Evolutionary conservation across 2,888 invertebrate genomes (phyloP).

Genomic region (Meteorus cinctellus): DNA sequence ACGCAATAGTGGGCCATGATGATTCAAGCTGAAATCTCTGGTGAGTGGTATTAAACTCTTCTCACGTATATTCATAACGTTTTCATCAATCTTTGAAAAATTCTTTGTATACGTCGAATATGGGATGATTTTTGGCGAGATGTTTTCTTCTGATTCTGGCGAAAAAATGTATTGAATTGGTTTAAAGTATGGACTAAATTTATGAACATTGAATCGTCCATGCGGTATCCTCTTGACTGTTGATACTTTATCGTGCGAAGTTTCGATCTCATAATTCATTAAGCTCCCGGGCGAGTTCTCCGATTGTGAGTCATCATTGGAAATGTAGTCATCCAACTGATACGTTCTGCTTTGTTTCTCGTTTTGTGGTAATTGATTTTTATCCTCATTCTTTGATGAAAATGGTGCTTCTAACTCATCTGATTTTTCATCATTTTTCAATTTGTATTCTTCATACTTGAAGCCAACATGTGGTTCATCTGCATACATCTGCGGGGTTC

Average conservation of each 20-base stretch:
- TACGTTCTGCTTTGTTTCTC: neutral
- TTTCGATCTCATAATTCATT: constrained; percentile 5
- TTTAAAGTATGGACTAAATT: constrained; percentile 57
- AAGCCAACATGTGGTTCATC: constrained; percentile 48
- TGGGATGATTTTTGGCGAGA: constrained; percentile 43
- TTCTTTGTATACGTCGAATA: constrained; percentile 12
- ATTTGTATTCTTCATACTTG: constrained; percentile 66
- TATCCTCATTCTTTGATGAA: constrained; percentile 9
- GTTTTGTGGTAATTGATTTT: neutral
- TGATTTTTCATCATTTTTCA: constrained; percentile 43
- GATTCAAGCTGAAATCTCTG: neutral
- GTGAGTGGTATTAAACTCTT: neutral
- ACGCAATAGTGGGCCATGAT: neutral
- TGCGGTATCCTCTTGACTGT: constrained; percentile 15
- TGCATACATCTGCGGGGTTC: constrained; percentile 49
- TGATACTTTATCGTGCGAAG: neutral
- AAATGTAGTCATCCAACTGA: neutral
- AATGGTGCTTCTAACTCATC: neutral
- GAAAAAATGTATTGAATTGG: constrained; percentile 61
- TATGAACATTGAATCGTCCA: constrained; percentile 52
- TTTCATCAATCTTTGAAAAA: neutral
- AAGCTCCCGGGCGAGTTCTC: neutral
- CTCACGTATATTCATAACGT: neutral
- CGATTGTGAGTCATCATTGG: neutral
- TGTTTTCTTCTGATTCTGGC: constrained; percentile 53